Conservation (phyloP, 2,888 invertebrate genomes). For the Monoplex corrugatus region DNA sequence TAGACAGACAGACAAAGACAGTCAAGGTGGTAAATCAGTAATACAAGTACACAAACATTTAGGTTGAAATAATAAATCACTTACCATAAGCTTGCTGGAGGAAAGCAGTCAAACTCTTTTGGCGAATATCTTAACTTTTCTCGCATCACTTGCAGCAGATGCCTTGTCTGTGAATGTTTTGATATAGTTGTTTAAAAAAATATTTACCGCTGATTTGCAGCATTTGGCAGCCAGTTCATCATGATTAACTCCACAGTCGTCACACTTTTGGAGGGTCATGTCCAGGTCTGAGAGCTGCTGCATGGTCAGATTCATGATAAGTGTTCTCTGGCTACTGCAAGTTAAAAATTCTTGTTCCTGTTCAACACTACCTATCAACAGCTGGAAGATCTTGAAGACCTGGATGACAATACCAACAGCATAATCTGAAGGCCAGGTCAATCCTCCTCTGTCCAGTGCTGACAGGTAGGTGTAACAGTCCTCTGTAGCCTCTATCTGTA, state of each 20-base stretch:
- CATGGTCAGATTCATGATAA: background rate
- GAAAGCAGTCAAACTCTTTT: no score
- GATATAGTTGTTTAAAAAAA: background rate
- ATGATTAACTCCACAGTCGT: background rate
- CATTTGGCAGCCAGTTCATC: background rate
- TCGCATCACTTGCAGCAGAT: background rate
- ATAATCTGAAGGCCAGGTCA: background rate
- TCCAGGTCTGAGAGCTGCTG: background rate
- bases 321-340: conserved; percentile 2
- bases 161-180: background rate
- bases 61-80: no score
- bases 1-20: no score
- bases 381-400: conserved; percentile 9
- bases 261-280: background rate
- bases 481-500: background rate
- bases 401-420: background rate
- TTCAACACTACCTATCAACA: background rate
- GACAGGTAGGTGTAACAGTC: background rate
- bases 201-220: background rate
- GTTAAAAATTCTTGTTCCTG: background rate
- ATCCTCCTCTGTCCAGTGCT: background rate
- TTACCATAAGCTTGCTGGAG: no score
- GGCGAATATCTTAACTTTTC: no score
- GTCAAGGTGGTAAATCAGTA: no score
- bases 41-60: no score